Base-by-base conservation (phyloP, 1,140 invertebrate genomes). In the Prorops nasuta region DNA sequence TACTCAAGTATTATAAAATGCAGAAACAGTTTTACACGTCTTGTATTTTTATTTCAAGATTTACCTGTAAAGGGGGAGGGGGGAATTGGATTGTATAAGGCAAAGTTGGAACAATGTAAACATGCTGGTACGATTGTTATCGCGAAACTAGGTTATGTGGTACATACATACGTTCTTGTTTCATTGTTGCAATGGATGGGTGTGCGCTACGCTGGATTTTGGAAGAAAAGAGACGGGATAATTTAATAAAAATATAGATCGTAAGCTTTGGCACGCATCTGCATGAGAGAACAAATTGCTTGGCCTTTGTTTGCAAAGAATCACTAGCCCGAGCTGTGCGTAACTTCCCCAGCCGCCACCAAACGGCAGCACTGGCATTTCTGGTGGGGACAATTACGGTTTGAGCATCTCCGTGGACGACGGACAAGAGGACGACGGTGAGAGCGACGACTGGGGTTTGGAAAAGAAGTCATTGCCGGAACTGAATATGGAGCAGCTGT, bases 261-360 rank as follows among this genome's bases (percentile, higher is more conserved):
- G 42, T 70, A 76, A 76, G 72, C 72, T 72, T 76, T 52, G n/a
- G 73, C 73, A 74, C 74, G 73, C 67, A 52, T 69, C 58, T 74
- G 74, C 74, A 77, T 74, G 74, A 72, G 61, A 56, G n/a, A n/a
- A n/a, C n/a, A n/a, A n/a, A n/a, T 64, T 49, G 74, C 74, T 77
- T 74, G 69, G 67, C 71, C 71, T 74, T 52, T 74, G 64, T 77
- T 77, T 75, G 64, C 69, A 58, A 77, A 76, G 72, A 77, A 72
- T 74, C 65, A 74, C 63, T 74, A 76, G 72, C 62, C 66, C 66
- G 66, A 72, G 69, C 64, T 73, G 69, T 72, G 59, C 64, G 66
- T 74, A 71, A 72, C 71, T 76, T 72, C 65, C 69, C 45, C 73
- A 77, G 74, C 72, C 72, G 62, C 70, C 69, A 32, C 67, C 54